These are phyloP conservation scores for Onchidella celtica DNA, from an alignment of 2,888 invertebrate species.

Conservation along the genomic window DNA sequence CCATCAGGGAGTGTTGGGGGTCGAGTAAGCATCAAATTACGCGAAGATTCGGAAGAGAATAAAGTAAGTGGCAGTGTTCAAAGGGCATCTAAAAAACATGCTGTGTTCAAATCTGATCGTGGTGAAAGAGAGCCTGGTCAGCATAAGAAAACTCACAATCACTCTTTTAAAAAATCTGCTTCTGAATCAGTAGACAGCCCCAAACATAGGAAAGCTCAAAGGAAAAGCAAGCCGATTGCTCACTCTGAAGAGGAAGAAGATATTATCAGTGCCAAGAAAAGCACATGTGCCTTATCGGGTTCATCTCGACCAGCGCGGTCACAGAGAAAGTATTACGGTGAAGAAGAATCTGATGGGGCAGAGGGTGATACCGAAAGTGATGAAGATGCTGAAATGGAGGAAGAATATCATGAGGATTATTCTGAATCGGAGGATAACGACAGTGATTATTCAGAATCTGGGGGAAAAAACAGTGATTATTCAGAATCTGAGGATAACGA, in stretches of 20 bases:
- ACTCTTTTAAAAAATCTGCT: neutral
- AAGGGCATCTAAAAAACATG: neutral
- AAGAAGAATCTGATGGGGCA: conserved; percentile 39
- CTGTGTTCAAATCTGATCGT: too few species aligned
- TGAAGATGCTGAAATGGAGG: conserved; percentile 49
- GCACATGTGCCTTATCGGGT: conserved; percentile 37
- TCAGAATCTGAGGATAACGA: too few species aligned
- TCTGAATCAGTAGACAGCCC: conserved; percentile 24
- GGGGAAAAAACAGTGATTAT: too few species aligned
- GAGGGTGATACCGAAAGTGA: conserved; percentile 43
- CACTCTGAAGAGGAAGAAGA: neutral
- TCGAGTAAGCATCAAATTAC: neutral
- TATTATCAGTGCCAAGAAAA: neutral
- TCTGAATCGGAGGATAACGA: conserved; percentile 33
- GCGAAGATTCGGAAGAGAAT: neutral
- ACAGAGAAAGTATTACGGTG: conserved; percentile 43
- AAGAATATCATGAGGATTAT: conserved; percentile 55
- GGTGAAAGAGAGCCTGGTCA: neutral
- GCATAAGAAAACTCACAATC: neutral
- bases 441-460: too few species aligned
- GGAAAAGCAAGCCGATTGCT: neutral
- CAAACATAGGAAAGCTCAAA: conserved; percentile 39
- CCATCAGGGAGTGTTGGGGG: neutral
- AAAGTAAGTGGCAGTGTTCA: neutral
- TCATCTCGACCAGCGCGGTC: conserved; percentile 33